Evolutionary conservation across 2,797 vertebrate genomes (phyloP), one percentile per base, ranked within the genome.

Genomic region (Sebastes dallii): DNA sequence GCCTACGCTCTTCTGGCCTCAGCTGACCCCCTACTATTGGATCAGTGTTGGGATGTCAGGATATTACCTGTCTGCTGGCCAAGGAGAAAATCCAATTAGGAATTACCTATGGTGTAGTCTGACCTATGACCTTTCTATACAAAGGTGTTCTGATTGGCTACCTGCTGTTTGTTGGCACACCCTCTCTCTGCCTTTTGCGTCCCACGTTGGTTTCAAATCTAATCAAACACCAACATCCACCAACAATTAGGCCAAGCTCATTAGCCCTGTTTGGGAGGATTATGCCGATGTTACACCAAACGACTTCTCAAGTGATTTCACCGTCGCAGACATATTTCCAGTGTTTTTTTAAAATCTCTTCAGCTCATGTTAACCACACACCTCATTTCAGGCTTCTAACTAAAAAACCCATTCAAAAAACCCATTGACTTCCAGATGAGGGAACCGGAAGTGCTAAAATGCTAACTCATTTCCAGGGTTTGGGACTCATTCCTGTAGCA

Each of bases 1-100:
- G 29, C 6, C 42, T 29, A 5, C 6, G 6, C 68, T 78, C 69
- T 78, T 24, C 30, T 78, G 58, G 32, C 72, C 75, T 54, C 9
- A 11, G 66, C 56, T 83, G 66, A 86, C 60, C 75, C 22, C 72
- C 46, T 25, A 25, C 12, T 65, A 80, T 36, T 32, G 68, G 87
- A 88, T 89, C 79, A 88, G 66, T 4, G 55, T 30, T 72, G 27
- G n/a, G 46, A 82, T 46, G 9, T 83, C 83, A 87, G 66, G 27
- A 50, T 65, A 25, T 74, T 83, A 83, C 80, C 84, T 80, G 62
- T 82, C 79, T 79, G 55, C 50, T 39, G 20, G 12, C 77, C 80
- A 59, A 54, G 24, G 34, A 82, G 82, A 85, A 83, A 86, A 91
- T 90, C 78, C 54, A 87, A 92, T 92, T 84, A 86, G 77, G 75